Conservation (phyloP, 2,888 invertebrate genomes). For the Calephelis perditalis region DNA sequence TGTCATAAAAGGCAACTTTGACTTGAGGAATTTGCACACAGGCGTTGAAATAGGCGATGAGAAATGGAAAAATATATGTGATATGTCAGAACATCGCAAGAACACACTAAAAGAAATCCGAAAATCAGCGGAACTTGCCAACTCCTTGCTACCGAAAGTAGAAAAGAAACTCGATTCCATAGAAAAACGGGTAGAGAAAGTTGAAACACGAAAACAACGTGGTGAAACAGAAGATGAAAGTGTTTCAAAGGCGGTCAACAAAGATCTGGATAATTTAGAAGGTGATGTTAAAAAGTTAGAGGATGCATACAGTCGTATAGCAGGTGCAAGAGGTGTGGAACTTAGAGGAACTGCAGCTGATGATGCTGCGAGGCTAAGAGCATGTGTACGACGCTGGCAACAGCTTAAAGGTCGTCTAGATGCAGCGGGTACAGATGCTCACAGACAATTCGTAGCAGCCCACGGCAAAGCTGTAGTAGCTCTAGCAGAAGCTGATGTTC, state of each 20-base stretch:
- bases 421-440: conserved; percentile 78
- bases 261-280: conserved; percentile 79
- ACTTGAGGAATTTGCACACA: conserved; percentile 81
- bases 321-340: conserved; percentile 82
- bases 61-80: conserved; percentile 88
- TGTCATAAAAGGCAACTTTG: conserved; percentile 83
- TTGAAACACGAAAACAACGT: conserved; percentile 61
- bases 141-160: conserved; percentile 80
- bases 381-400: conserved; percentile 82
- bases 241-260: conserved; percentile 77
- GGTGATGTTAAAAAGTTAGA: conserved; percentile 81
- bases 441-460: conserved; percentile 83
- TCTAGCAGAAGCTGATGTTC: conserved; percentile 84
- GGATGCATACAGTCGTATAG: conserved; percentile 83
- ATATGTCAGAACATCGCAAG: conserved; percentile 82
- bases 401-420: conserved; percentile 78
- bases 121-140: conserved; percentile 82
- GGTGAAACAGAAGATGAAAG: conserved; percentile 72
- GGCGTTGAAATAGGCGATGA: conserved; percentile 85
- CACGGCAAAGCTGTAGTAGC: conserved; percentile 85
- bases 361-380: conserved; percentile 80
- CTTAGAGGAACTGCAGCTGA: conserved; percentile 81
- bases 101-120: conserved; percentile 57
- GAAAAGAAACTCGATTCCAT: conserved; percentile 79
- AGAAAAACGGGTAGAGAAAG: conserved; percentile 78